A percentile compares a stretch with the other conserved stretches of the same genome.
Conservation (phyloP, 2,888 invertebrate species). For the Hedychridium roseum region DNA sequence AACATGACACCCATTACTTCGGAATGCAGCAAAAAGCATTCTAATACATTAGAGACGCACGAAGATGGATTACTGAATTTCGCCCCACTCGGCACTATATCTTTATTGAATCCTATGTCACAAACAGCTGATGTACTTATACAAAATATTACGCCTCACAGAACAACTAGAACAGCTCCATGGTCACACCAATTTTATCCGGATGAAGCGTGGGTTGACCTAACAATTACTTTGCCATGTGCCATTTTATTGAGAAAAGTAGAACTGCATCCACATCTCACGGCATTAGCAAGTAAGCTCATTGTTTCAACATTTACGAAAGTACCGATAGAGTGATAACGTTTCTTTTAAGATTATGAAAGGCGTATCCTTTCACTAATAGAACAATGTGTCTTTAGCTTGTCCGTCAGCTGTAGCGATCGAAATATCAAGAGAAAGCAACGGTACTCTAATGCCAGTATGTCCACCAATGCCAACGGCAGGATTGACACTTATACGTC, state of each 20-base stretch:
- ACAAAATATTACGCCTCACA: slow-evolving; percentile 80
- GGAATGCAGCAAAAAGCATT: slow-evolving; percentile 61
- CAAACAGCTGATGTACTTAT: slow-evolving; percentile 90
- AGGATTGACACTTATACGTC: slow-evolving; percentile 86
- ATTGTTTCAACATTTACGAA: too few species aligned
- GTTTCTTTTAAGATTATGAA: too few species aligned
- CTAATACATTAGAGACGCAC: slow-evolving; percentile 68
- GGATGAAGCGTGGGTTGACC: slow-evolving; percentile 86
- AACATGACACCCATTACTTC: slow-evolving; percentile 60
- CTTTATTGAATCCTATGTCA: slow-evolving; percentile 84
- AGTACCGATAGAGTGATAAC: too few species aligned
- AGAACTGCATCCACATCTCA: slow-evolving; percentile 84
- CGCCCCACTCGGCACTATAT: slow-evolving; percentile 84
- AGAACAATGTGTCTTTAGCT: slow-evolving; percentile 65
- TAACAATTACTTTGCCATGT: slow-evolving; percentile 86
- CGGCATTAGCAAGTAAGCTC: slow-evolving; percentile 77
- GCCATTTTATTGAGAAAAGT: slow-evolving; percentile 88
- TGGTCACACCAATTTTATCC: slow-evolving; percentile 97
- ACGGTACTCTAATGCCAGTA: slow-evolving; percentile 79
- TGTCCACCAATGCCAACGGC: slow-evolving; percentile 87
- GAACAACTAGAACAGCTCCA: slow-evolving; percentile 88
- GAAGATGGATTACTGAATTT: slow-evolving; percentile 84
- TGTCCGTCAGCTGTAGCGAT: slow-evolving; percentile 90
- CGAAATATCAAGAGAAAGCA: slow-evolving; percentile 84
- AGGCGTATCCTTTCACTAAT: slow-evolving; percentile 1